phyloP scores from a whole-genome alignment of 2,888 invertebrate genomes.

The Opisthograptis luteolata region DNA sequence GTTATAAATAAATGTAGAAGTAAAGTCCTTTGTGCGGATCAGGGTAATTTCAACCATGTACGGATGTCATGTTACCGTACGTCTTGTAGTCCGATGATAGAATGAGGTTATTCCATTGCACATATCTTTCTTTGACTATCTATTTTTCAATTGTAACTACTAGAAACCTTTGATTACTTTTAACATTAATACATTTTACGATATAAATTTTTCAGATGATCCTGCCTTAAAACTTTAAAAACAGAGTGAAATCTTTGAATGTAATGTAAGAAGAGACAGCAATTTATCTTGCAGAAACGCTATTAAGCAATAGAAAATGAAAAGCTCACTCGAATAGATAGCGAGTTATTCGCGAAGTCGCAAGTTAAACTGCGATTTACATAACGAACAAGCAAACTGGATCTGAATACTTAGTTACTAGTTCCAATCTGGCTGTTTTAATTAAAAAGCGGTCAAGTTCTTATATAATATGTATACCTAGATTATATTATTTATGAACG shows the following conservation, averaged over 20 bases:
- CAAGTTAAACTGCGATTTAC: constrained; percentile 32
- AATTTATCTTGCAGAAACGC: constrained; percentile 20
- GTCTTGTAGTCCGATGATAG: no score
- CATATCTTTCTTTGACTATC: no score
- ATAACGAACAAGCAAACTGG: constrained; percentile 22
- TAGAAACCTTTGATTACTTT: no score
- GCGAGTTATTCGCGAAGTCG: constrained; percentile 24
- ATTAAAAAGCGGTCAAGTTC: neutral
- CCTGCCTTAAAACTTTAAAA: constrained; percentile 1
- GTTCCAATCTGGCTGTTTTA: constrained; percentile 6
- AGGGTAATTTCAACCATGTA: no score
- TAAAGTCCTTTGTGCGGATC: no score
- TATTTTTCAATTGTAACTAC: no score
- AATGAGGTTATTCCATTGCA: no score
- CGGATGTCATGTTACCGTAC: no score
- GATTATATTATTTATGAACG: no score
- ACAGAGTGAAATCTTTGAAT: constrained; percentile 10
- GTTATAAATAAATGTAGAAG: no score
- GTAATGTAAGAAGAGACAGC: constrained; percentile 13
- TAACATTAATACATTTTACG: neutral
- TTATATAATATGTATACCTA: neutral
- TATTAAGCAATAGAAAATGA: constrained; percentile 21
- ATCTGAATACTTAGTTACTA: constrained; percentile 31
- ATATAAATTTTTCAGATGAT: neutral
- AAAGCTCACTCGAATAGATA: constrained; percentile 20